phyloP scores from a whole-genome alignment of 1,140 invertebrate genomes.

The Caenorhabditis remanei region DNA sequence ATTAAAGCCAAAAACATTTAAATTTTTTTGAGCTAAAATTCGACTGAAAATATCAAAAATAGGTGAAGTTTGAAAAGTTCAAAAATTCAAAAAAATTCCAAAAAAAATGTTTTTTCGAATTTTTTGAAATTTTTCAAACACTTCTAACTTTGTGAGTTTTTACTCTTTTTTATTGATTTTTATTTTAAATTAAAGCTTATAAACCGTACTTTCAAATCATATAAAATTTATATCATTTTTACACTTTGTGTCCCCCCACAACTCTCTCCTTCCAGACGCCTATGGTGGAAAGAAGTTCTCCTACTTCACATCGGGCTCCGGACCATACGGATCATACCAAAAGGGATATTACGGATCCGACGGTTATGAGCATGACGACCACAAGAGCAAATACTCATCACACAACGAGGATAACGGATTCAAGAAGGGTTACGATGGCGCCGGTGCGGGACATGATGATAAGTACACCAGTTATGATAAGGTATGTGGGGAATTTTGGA shows the following conservation, averaged over 20 bases:
- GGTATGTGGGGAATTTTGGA: neutral
- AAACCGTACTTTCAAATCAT: too few relatives aligned
- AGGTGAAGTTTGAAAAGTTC: too few relatives aligned
- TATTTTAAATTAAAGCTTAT: too few relatives aligned
- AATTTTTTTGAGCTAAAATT: too few relatives aligned
- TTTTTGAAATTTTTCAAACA: too few relatives aligned
- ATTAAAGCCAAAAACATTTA: too few relatives aligned
- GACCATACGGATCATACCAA: conserved; percentile 63
- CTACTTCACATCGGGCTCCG: conserved; percentile 64
- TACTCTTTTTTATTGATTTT: too few relatives aligned
- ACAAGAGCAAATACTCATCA: conserved; percentile 58
- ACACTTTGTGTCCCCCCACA: too few relatives aligned
- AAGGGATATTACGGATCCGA: conserved; percentile 67
- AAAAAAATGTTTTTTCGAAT: too few relatives aligned
- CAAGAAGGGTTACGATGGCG: conserved; percentile 62
- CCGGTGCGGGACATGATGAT: conserved; percentile 40
- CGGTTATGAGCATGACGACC: conserved; percentile 63
- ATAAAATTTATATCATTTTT: neutral
- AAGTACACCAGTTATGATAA: conserved; percentile 52
- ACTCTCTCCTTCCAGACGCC: conserved; percentile 28
- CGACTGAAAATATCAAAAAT: too few relatives aligned
- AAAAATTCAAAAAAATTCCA: too few relatives aligned
- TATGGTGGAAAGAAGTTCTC: conserved; percentile 65
- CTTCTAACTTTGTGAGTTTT: too few relatives aligned
- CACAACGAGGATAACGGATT: conserved; percentile 63